Evolutionary conservation across 35 echinoderm and acorn worm species (phyloP), one percentile per base, ranked within the genome.

Genomic region (Hemicentrotus pulcherrimus): DNA sequence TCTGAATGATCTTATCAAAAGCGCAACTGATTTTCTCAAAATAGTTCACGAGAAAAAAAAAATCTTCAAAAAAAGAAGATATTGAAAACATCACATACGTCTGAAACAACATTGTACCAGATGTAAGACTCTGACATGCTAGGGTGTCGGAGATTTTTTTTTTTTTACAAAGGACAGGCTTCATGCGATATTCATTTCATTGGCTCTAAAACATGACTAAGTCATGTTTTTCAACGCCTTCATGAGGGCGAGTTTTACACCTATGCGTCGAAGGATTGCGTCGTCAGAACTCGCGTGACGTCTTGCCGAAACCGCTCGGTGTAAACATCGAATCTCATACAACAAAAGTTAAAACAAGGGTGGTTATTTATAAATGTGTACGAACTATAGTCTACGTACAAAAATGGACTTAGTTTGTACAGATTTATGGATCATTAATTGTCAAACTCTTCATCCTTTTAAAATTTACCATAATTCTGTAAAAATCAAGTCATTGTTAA

Each of bases 211-310:
- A 78, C 65, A 78, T 78, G 65, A 78, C 28, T 78, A 78, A 78
- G 65, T 78, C 65, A 78, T 78, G 65, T 78, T 78, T 78, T 78
- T 78, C 65, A 78, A n/a, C 65, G 65, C 65, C 65, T 78, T 78
- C 65, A n/a, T 78, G 19, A 22, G 65, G 19, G 65, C 65, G 19
- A 22, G 19, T 78, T 78, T 78, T 78, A n/a, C 65, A 78, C 65
- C 65, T 78, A 7, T 59, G 52, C 65, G 7, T 78, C 22, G 65
- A 8, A 22, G 4, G 22, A 8, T 78, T 78, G 65, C 65, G 65
- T 78, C 19, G 65, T 6, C 19, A 4, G 65, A 6, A 78, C 65
- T n/a, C 65, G 4, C 65, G 65, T 78, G 65, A 78, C 65, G 65
- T 78, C 22, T 50, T 50, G 8, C 15, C 10, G 1, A 22, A 78